These are phyloP conservation scores for Crossaster papposus DNA, from an alignment of 53 echinoderm and acorn worm species.

Conservation along the genomic window DNA sequence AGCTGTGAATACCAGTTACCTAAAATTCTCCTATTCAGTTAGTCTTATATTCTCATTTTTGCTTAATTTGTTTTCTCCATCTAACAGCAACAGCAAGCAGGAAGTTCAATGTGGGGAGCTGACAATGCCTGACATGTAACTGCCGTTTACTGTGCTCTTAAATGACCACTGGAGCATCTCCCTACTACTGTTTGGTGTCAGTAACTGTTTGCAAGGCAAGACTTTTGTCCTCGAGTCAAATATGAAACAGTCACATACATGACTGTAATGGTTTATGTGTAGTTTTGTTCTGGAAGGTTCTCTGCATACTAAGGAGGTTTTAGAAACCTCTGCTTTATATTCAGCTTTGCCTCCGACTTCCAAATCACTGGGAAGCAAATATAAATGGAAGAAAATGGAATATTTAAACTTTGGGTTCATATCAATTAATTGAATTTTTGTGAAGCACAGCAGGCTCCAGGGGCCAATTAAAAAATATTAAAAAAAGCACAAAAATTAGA, in stretches of 20 bases:
- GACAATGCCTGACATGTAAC: constrained; percentile 43
- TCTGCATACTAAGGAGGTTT: background rate
- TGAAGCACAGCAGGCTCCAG: no score
- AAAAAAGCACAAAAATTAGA: no score
- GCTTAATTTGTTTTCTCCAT: background rate
- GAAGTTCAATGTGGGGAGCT: constrained; percentile 52
- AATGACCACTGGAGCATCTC: background rate
- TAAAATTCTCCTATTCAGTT: background rate
- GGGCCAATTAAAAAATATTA: no score
- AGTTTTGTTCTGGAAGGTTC: background rate
- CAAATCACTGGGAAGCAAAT: no score
- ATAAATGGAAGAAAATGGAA: no score
- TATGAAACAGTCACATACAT: constrained; percentile 41
- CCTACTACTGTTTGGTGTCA: background rate
- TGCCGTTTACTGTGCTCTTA: background rate
- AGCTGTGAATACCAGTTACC: no score
- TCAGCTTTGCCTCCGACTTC: no score
- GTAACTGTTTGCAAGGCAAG: constrained; percentile 18
- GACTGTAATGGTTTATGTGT: background rate
- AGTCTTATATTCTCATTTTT: background rate
- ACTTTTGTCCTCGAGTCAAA: background rate
- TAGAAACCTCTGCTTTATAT: no score
- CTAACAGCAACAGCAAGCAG: background rate
- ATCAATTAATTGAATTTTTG: no score
- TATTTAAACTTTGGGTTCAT: no score